A percentile compares a stretch with the other conserved stretches of the same genome.
phyloP scores from a whole-genome alignment of 2,888 invertebrate genomes.

The Lithophane ornitopus region DNA sequence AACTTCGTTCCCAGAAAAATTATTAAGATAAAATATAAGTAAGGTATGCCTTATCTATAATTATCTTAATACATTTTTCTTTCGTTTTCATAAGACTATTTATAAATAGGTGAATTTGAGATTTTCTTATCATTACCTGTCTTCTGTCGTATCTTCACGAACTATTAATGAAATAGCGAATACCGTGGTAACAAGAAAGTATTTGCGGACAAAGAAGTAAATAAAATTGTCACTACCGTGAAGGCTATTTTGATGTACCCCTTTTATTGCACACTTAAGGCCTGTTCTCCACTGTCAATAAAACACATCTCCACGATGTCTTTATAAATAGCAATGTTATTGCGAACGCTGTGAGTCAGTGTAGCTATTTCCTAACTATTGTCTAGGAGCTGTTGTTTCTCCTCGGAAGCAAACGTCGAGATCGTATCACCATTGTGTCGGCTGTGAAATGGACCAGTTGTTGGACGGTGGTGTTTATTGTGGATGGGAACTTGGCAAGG shows the following conservation, averaged over 20 bases:
- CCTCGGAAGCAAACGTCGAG: slow-evolving; percentile 74
- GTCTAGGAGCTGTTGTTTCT: slow-evolving; percentile 69
- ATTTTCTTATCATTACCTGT: too few species aligned
- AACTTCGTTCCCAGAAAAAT: not conserved
- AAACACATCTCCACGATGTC: slow-evolving; percentile 15
- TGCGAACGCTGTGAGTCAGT: slow-evolving; percentile 47
- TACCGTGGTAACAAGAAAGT: too few species aligned
- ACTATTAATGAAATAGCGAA: not conserved
- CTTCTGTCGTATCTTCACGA: not conserved
- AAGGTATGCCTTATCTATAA: not conserved
- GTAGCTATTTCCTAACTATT: slow-evolving; percentile 65
- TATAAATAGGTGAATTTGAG: too few species aligned
- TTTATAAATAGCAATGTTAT: slow-evolving; percentile 50
- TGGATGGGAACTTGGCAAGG: slow-evolving; percentile 15
- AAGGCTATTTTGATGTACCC: not conserved
- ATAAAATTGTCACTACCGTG: not conserved
- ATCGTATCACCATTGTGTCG: slow-evolving; percentile 68
- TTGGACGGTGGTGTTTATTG: slow-evolving; percentile 20
- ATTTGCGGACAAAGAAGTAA: not conserved
- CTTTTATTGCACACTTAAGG: not conserved
- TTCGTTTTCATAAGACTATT: not conserved
- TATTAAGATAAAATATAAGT: too few species aligned
- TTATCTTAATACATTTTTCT: not conserved
- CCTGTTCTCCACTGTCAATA: slow-evolving; percentile 18
- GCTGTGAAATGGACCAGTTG: slow-evolving; percentile 42